Percentiles rank a stretch among this genome's conserved stretches.
Evolutionary conservation across 1,140 invertebrate species (phyloP).

Genomic region (Drosophila pectinifera): DNA sequence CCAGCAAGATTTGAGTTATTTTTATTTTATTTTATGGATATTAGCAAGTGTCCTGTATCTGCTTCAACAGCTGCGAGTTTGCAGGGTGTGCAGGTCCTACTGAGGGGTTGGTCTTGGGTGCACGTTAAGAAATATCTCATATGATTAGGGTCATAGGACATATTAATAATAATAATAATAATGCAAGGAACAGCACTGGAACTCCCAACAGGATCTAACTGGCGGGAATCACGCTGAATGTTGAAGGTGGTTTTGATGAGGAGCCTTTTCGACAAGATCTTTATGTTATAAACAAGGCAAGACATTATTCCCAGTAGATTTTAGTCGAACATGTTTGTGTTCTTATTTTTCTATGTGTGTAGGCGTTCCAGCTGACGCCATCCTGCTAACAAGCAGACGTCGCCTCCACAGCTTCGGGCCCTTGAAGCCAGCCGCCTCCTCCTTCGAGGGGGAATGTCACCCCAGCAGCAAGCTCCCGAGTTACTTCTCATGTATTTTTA

Average conservation of each 20-base stretch:
- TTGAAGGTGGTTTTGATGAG: background rate
- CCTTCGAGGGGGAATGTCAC: background rate
- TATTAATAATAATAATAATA: background rate
- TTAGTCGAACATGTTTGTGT: background rate
- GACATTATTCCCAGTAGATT: background rate
- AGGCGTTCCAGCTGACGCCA: constrained; percentile 54
- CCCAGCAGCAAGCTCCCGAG: constrained; percentile 37
- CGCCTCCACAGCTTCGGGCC: constrained; percentile 29
- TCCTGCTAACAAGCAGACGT: constrained; percentile 41
- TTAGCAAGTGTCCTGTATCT: constrained; percentile 47
- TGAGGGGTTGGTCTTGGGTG: background rate
- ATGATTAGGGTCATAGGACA: background rate
- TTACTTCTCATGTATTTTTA: constrained; percentile 69
- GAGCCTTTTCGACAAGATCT: background rate
- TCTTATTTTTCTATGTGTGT: constrained; percentile 13
- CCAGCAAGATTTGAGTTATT: constrained; percentile 60
- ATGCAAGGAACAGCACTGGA: too few species aligned
- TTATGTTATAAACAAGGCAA: background rate
- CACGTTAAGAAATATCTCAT: background rate
- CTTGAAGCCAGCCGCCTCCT: constrained; percentile 9
- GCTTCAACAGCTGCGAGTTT: constrained; percentile 6
- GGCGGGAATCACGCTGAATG: too few species aligned
- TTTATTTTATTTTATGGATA: constrained; percentile 72
- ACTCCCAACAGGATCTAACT: too few species aligned
- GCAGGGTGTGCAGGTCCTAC: background rate